phyloP scores from a whole-genome alignment of 2,797 vertebrate genomes.

The Squalus acanthias region DNA sequence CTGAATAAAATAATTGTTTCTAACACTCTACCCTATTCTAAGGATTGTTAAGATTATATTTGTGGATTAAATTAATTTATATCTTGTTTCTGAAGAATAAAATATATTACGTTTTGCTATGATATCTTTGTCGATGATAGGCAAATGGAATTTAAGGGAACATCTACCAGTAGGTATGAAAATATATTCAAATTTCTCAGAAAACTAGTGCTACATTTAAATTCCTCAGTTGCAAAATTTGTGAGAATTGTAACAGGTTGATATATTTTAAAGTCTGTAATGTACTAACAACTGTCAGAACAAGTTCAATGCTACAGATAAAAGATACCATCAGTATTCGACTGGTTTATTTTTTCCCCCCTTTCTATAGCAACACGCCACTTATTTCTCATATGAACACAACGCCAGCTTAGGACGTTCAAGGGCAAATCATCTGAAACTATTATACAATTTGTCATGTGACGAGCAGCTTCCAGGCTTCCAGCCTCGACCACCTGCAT shows the following conservation, averaged over 20 bases:
- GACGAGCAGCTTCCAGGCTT: constrained; percentile 39
- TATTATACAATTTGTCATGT: constrained; percentile 37
- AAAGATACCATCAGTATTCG: not conserved
- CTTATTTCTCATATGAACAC: constrained; percentile 38
- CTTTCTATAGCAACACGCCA: not conserved
- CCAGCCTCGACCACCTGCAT: constrained; percentile 41
- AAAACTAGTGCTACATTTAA: not conserved
- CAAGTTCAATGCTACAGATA: not conserved
- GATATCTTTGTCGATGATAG: not conserved
- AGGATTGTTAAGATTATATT: too few species aligned
- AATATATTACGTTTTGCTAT: not conserved
- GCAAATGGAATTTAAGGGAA: not conserved
- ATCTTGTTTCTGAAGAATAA: not conserved
- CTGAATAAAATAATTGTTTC: not conserved
- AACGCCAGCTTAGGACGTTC: constrained; percentile 41
- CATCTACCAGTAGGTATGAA: not conserved
- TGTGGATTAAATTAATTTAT: not conserved
- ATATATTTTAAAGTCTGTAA: not conserved
- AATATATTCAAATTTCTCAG: constrained; percentile 11
- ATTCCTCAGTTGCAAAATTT: not conserved
- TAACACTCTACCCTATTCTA: not conserved
- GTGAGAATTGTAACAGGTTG: not conserved
- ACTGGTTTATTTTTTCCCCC: not conserved
- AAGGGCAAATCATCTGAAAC: constrained; percentile 43
- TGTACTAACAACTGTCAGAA: not conserved